Base-by-base conservation (phyloP, 2,888 invertebrate species). In the Microplitis manilae region DNA sequence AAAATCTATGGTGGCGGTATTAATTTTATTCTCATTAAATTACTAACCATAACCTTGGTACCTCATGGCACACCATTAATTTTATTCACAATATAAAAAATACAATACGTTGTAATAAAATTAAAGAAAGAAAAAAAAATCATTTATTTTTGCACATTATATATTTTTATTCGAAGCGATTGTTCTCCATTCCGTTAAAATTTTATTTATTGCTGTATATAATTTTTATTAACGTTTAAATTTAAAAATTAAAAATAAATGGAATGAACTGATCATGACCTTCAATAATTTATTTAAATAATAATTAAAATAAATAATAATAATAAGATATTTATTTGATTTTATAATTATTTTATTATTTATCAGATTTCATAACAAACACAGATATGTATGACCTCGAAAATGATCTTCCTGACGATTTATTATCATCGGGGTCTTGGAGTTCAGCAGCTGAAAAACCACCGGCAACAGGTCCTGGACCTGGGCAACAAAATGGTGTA, bases 371-470 rank as follows among this genome's bases (percentile, higher is more conserved):
- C 90, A 94, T 95, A 90, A 94, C 95, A 84, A 95, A 95, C 91
- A 94, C 94, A 90, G 95, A 95, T 89, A 95, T 96, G 93, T 95
- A 95, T 90, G 96, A 96, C 91, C 93, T 97, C 90, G 97, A 97
- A 91, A 96, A 96, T 91, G 95, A 96, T 91, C 93, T 97, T 85
- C 97, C 97, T 68, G 97, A 97, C 91, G 97, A 97, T 91, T 92
- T 97, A 83, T 95, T 96, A 90, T 93, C 93, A 75, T 93, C 94
- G 77, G 93, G 94, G 83, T 93, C 94, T 84, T 96, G 96, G 95
- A 94, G 94, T 79, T 90, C 92, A 76, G 88, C 90, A 41, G 89
- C 90, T 59, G 95, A 95, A 79, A 96, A 95, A 90, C 95, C 95
- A 81, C 95, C 96, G 39, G 95, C 95, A 38, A 96, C 95, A 86